Evolutionary conservation across 2,797 vertebrate species (phyloP), one percentile per base, ranked within the genome.

Genomic region (Brachyalestes nurse): DNA sequence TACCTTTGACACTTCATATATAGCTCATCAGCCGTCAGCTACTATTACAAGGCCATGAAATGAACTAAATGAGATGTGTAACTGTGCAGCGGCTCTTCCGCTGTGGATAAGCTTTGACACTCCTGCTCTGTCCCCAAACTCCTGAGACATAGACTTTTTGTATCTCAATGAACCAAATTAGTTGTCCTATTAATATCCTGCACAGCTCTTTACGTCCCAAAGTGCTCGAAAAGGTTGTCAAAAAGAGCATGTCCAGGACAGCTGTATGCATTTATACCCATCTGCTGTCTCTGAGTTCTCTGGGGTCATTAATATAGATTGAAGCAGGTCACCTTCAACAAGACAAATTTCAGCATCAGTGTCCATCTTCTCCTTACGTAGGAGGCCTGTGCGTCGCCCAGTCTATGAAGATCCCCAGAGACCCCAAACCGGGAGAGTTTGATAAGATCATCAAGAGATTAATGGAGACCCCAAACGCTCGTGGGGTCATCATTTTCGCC

Each of bases 371-470:
- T 61, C 71, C 64, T 81, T 77, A 70, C 49, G 55, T 77, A 97
- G 96, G 96, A 1, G 97, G 96, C 0, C 93, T 98, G 72, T 98
- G 97, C 76, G 97, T 98, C 0, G 97, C 97, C 49, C 97, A 97
- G 84, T 98, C 97, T 12, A 94, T 97, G 85, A 98, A 97, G 93
- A 97, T 98, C 87, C 97, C 96, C 0, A 93, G 97, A 1, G 97
- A 98, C 83, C 95, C 97, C 0, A 95, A 93, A 16, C 92, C 90
- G 0, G 97, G 96, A 0, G 96, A 96, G 86, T 98, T 97, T 40
- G 87, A 95, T 65, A 97, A 97, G 84, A 92, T 97, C 58, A 93
- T 98, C 82, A 88, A 86, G 66, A 93, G 97, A 45, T 92, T 98
- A 23, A 96, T 96, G 95, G 97, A 98, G 88, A 98, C 96, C 0